Percentiles rank a stretch among this genome's conserved stretches.
Evolutionary conservation across 92 coral and sea anemone genomes (phyloP).

Genomic region (Zoanthus gigantus): DNA sequence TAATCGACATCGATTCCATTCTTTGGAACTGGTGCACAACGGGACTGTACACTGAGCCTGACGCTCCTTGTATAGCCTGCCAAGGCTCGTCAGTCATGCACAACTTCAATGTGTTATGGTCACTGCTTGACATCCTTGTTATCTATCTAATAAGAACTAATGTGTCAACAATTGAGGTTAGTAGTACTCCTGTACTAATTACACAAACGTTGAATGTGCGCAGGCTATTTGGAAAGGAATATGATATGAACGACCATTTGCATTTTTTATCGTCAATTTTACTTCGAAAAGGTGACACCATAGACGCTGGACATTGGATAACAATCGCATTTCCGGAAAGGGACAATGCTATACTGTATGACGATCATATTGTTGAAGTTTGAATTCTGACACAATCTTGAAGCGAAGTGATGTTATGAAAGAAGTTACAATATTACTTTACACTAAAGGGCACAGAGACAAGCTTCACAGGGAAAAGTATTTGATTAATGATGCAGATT

Average conservation of each 20-base stretch:
- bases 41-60: neutral
- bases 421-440: constrained; percentile 10
- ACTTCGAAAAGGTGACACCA: neutral
- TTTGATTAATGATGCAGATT: constrained; percentile 14
- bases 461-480: constrained; percentile 2
- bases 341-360: neutral
- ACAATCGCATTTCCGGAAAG: neutral
- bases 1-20: constrained; percentile 6
- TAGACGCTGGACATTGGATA: constrained; percentile 5
- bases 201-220: constrained; percentile 1
- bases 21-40: constrained; percentile 17
- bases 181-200: constrained; percentile 1
- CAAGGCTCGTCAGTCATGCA: constrained; percentile 3
- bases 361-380: constrained; percentile 12
- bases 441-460: constrained; percentile 16
- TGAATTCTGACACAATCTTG: constrained; percentile 2
- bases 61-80: neutral
- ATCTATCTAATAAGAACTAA: neutral
- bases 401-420: constrained; percentile 10
- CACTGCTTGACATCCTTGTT: neutral
- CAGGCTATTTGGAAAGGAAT: neutral
- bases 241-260: neutral
- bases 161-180: neutral
- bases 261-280: neutral
- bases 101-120: neutral